Conservation (phyloP, 1,140 invertebrate genomes). For the Heliconius eleuchia region DNA sequence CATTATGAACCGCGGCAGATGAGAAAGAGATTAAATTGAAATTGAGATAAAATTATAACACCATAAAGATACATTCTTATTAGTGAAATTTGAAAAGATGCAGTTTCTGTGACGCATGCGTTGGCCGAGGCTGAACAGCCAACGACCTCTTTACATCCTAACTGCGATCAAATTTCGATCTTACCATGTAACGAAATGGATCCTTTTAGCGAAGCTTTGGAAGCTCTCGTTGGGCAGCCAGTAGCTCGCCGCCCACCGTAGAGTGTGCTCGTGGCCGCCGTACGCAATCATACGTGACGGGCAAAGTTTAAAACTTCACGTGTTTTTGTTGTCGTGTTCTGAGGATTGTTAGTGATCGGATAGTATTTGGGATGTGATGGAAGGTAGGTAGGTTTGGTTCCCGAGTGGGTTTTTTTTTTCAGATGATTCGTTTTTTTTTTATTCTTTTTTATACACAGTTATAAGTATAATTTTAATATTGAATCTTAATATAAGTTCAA, state of each 20-base stretch:
- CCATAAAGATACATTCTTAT: constrained; percentile 44
- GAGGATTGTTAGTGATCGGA: constrained; percentile 24
- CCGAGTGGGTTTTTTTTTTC: neutral
- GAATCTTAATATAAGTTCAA: too few species aligned
- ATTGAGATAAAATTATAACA: constrained; percentile 18
- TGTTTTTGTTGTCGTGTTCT: constrained; percentile 15
- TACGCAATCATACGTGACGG: constrained; percentile 23
- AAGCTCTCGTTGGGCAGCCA: constrained; percentile 44
- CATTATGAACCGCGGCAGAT: neutral
- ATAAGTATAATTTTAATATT: too few species aligned
- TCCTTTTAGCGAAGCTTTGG: constrained; percentile 53
- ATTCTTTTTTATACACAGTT: neutral
- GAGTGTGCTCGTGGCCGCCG: constrained; percentile 43
- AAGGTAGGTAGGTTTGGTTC: constrained; percentile 7
- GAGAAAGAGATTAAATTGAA: neutral
- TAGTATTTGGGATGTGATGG: constrained; percentile 4
- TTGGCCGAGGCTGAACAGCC: constrained; percentile 59
- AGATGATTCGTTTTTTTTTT: neutral
- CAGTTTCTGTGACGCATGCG: constrained; percentile 74
- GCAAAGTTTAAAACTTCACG: constrained; percentile 46
- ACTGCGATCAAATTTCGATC: constrained; percentile 79
- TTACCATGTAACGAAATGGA: constrained; percentile 73
- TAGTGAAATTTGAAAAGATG: constrained; percentile 37
- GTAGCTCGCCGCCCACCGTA: constrained; percentile 51
- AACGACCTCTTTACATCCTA: constrained; percentile 70